Conservation (phyloP, 1,140 invertebrate species). For the Drosophila baimaii region DNA sequence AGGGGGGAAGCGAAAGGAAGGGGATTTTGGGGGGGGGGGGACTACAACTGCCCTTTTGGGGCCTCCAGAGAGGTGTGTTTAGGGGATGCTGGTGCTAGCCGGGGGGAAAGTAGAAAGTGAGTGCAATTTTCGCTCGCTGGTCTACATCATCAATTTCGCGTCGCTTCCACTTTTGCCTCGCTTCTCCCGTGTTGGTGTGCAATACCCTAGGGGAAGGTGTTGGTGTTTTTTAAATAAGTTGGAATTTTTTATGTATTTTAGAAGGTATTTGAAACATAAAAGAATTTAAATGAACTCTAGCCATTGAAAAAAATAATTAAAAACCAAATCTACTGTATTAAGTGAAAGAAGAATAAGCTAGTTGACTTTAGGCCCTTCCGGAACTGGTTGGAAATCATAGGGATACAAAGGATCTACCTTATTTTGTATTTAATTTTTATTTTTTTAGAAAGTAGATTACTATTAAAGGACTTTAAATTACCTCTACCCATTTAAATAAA, state of each 20-base stretch:
- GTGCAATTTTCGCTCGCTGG: constrained; percentile 74
- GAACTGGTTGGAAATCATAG: background rate
- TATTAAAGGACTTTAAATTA: background rate
- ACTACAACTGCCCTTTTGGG: constrained; percentile 10
- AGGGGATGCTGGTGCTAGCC: background rate
- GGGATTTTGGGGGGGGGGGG: background rate
- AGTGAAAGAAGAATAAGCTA: no score
- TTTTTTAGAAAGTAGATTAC: background rate
- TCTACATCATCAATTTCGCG: constrained; percentile 76
- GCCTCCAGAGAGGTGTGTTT: background rate
- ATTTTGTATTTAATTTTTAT: no score
- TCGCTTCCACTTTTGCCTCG: constrained; percentile 7
- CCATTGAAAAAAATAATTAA: background rate
- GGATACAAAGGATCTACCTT: background rate
- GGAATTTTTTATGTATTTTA: background rate
- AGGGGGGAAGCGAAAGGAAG: background rate
- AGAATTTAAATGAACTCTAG: background rate
- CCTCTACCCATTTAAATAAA: background rate
- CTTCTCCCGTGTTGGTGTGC: no score
- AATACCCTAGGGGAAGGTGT: background rate
- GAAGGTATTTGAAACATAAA: background rate
- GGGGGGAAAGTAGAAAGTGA: constrained; percentile 68
- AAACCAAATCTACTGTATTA: no score
- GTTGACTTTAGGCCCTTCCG: background rate
- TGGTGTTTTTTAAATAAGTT: background rate